Conservation (phyloP, 2,888 invertebrate genomes). For the Dynastes tityus region DNA sequence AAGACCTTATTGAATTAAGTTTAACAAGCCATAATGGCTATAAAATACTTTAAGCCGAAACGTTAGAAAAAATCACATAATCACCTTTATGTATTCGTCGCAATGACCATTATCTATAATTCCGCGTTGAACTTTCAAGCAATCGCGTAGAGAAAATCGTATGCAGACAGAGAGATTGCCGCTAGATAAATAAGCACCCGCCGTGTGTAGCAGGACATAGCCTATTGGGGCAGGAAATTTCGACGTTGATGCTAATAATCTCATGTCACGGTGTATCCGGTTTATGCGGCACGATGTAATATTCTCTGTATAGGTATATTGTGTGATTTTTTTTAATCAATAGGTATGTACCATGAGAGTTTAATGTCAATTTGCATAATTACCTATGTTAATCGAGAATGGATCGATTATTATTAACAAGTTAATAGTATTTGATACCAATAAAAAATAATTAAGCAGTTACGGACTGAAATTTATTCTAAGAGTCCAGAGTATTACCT, state of each 20-base stretch:
- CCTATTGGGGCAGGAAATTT: conserved; percentile 69
- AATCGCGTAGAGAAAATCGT: conserved; percentile 28
- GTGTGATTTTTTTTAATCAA: conserved; percentile 2
- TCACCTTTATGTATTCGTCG: conserved; percentile 16
- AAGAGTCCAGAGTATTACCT: no score
- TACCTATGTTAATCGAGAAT: no score
- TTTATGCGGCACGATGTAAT: conserved; percentile 40
- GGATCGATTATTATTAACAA: no score
- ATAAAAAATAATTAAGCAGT: no score
- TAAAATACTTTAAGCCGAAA: no score
- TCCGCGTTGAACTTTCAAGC: conserved; percentile 9
- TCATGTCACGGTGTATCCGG: conserved; percentile 68
- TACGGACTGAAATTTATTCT: no score
- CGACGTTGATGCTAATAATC: conserved; percentile 67
- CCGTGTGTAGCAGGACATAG: conserved; percentile 67
- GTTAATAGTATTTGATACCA: no score
- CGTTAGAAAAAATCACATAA: background rate
- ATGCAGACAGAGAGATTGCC: conserved; percentile 31
- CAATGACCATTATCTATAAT: conserved; percentile 21
- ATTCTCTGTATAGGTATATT: conserved; percentile 25
- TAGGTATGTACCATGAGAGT: no score
- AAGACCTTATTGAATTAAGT: background rate
- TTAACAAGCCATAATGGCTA: background rate
- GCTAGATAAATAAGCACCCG: conserved; percentile 54
- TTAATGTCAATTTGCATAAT: no score